Conservation (phyloP, 2,797 vertebrate species). For the Parauchenoglanis punctatus region DNA sequence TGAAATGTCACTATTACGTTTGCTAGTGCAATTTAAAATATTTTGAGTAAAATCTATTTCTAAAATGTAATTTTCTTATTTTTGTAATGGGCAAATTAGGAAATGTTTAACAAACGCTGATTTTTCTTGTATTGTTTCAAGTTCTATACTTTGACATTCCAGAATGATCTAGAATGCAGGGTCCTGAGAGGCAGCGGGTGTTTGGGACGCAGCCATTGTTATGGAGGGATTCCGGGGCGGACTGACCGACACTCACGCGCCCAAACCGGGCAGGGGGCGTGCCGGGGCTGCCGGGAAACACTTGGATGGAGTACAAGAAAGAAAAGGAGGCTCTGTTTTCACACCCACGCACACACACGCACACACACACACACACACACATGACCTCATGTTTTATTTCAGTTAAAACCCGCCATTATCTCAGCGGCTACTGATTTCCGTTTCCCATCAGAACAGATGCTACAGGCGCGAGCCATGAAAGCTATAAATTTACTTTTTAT, state of each 20-base stretch:
- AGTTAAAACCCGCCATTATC: not conserved
- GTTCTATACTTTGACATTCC: not conserved
- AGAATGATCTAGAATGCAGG: not conserved
- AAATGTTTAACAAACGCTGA: not conserved
- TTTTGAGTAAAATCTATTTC: too few relatives aligned
- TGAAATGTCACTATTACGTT: not conserved
- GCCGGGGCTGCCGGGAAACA: slow-evolving; percentile 70
- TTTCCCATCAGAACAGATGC: not conserved
- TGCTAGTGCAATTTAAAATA: too few relatives aligned
- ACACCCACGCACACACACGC: not conserved
- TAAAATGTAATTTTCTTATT: too few relatives aligned
- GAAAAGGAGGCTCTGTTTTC: slow-evolving; percentile 16
- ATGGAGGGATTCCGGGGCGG: not conserved
- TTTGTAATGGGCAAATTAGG: too few relatives aligned
- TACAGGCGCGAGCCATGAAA: not conserved
- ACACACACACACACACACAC: not conserved
- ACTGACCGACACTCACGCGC: slow-evolving; percentile 29
- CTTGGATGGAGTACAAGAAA: slow-evolving; percentile 10
- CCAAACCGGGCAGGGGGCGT: slow-evolving; percentile 53
- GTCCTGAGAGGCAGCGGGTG: not conserved
- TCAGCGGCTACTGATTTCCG: not conserved
- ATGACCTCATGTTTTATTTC: slow-evolving; percentile 7
- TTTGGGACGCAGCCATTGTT: not conserved
- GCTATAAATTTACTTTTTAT: not conserved
- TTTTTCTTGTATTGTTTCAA: not conserved